A percentile compares a stretch with the other conserved stretches of the same genome.
phyloP scores from a whole-genome alignment of 2,888 invertebrate species.

The Brenthis daphne region DNA sequence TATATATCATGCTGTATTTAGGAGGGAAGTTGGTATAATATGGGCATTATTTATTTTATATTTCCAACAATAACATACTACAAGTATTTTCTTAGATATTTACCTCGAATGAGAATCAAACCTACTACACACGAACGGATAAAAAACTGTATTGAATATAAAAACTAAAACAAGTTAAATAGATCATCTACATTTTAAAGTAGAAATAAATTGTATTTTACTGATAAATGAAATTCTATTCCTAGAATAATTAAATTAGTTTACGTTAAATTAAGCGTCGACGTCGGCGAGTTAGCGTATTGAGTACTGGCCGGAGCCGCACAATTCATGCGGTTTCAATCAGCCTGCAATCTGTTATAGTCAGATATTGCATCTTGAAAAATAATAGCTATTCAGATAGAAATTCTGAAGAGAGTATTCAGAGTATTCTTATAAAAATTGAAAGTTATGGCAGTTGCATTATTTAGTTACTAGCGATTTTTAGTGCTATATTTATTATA shows the following conservation, averaged over 20 bases:
- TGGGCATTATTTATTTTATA: too few species aligned
- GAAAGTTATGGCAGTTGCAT: too few species aligned
- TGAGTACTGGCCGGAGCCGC: slow-evolving; percentile 2
- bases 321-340: slow-evolving; percentile 20
- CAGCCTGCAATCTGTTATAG: slow-evolving; percentile 13
- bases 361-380: slow-evolving; percentile 19
- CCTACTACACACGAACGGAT: too few species aligned
- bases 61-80: too few species aligned
- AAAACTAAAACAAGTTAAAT: background rate
- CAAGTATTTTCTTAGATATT: too few species aligned
- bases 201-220: background rate
- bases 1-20: too few species aligned
- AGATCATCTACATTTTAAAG: background rate
- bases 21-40: too few species aligned
- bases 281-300: background rate
- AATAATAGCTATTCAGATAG: slow-evolving; percentile 5
- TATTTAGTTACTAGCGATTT: too few species aligned
- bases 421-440: background rate
- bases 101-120: too few species aligned
- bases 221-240: slow-evolving; percentile 5
- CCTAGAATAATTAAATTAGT: slow-evolving; percentile 11
- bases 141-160: too few species aligned
- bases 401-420: slow-evolving; percentile 9
- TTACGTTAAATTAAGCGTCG: slow-evolving; percentile 15
- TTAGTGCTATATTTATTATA: too few species aligned